A percentile compares a stretch with the other conserved stretches of the same genome.
Evolutionary conservation across 2,797 vertebrate species (phyloP).

Genomic region (Labeo calbasu): DNA sequence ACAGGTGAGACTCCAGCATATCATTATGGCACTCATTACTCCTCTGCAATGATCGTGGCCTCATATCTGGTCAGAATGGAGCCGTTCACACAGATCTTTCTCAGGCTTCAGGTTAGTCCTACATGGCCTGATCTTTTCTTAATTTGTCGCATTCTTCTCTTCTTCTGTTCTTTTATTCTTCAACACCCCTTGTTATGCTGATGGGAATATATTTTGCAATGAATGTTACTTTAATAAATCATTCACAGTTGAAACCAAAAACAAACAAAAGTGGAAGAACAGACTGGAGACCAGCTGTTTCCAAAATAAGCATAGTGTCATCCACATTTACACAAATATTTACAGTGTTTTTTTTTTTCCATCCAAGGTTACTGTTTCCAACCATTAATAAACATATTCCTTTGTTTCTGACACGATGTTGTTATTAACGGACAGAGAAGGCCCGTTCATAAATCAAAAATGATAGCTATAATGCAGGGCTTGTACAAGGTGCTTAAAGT

Average conservation of each 20-base stretch:
- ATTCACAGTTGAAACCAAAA: background rate
- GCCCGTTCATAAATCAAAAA: background rate
- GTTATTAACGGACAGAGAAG: background rate
- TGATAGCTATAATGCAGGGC: background rate
- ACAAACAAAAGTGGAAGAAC: background rate
- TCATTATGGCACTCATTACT: constrained; percentile 98
- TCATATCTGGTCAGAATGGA: constrained; percentile 98
- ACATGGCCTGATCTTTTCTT: background rate
- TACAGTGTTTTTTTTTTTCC: background rate
- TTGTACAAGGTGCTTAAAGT: too few species aligned
- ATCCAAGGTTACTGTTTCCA: constrained; percentile 12
- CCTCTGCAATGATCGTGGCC: constrained; percentile 99
- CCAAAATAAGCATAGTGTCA: background rate
- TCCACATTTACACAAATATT: background rate
- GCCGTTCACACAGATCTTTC: constrained; percentile 97
- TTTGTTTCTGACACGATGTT: background rate
- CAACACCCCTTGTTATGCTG: background rate
- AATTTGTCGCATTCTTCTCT: background rate
- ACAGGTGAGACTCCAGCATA: constrained; percentile 97
- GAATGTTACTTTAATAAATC: background rate
- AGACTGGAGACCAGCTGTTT: constrained; percentile 17
- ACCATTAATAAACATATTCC: background rate
- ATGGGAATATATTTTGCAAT: background rate
- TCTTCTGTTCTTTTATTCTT: background rate
- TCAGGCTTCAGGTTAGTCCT: constrained; percentile 90